A percentile compares a stretch with the other conserved stretches of the same genome.
Evolutionary conservation across 2,888 invertebrate species (phyloP).

Genomic region (Strigamia transsilvanica): DNA sequence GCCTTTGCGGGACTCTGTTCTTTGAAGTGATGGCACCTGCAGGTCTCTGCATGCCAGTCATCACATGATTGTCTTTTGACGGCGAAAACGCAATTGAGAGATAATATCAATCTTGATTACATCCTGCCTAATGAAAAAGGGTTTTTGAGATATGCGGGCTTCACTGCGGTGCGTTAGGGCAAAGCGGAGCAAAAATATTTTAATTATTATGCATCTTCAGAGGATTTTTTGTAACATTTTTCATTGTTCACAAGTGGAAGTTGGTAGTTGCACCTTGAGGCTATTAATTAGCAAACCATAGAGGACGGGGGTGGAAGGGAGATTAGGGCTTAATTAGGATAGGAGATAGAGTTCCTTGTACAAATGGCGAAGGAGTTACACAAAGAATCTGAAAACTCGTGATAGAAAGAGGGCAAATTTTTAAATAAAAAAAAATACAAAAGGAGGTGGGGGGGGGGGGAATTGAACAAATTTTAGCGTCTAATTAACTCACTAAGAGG

Average conservation of each 20-base stretch:
- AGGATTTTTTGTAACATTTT: background rate
- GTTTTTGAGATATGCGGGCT: background rate
- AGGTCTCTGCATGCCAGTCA: background rate
- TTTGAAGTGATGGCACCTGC: background rate
- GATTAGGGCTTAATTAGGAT: slow-evolving; percentile 39
- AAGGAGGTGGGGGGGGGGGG: too few relatives aligned
- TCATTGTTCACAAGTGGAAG: background rate
- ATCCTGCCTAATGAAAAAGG: background rate
- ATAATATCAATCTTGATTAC: background rate
- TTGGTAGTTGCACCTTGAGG: slow-evolving; percentile 13
- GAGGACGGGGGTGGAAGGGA: slow-evolving; percentile 13
- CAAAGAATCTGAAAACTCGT: slow-evolving; percentile 12
- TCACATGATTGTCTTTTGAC: slow-evolving; percentile 1
- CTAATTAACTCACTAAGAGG: slow-evolving; percentile 42
- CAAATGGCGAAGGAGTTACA: slow-evolving; percentile 18
- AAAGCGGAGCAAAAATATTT: background rate
- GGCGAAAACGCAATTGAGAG: background rate
- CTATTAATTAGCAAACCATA: slow-evolving; percentile 32
- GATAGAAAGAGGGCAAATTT: background rate
- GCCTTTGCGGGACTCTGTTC: background rate
- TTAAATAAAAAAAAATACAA: background rate
- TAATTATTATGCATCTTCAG: slow-evolving; percentile 37
- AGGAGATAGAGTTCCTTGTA: background rate
- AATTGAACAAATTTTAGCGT: slow-evolving; percentile 33
- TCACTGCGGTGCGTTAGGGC: background rate